A percentile compares a stretch with the other conserved stretches of the same genome.
These are phyloP conservation scores for Pectinophora gossypiella DNA, from an alignment of 1,140 invertebrate genomes.

Conservation along the genomic window DNA sequence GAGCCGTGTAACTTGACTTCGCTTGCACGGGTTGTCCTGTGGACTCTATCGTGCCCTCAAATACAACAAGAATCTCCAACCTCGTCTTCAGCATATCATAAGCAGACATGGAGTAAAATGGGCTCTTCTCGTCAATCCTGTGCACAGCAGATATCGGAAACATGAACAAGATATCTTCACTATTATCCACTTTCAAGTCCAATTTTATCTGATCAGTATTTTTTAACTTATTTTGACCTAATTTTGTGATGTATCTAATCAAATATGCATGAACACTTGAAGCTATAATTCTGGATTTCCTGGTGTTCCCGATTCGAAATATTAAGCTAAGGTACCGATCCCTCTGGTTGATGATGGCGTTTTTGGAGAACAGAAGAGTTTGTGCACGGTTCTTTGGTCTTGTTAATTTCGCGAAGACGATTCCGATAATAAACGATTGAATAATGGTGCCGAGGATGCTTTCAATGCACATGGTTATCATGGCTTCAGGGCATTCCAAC, in stretches of 20 bases:
- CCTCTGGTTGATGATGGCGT: slow-evolving; percentile 89
- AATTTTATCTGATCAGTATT: slow-evolving; percentile 82
- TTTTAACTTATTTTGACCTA: slow-evolving; percentile 80
- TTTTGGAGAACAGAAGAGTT: slow-evolving; percentile 91
- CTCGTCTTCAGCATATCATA: slow-evolving; percentile 83
- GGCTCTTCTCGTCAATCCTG: slow-evolving; percentile 81
- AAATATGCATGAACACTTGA: slow-evolving; percentile 87
- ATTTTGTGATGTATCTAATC: slow-evolving; percentile 84
- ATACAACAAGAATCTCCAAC: slow-evolving; percentile 84
- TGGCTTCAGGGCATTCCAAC: slow-evolving; percentile 93
- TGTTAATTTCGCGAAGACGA: slow-evolving; percentile 94
- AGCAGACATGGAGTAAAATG: slow-evolving; percentile 86
- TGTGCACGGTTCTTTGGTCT: slow-evolving; percentile 94
- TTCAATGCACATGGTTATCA: slow-evolving; percentile 96
- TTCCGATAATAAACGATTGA: slow-evolving; percentile 79
- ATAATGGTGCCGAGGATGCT: slow-evolving; percentile 94
- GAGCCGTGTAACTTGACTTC: slow-evolving; percentile 79
- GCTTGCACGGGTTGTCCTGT: slow-evolving; percentile 78
- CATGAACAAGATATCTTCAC: slow-evolving; percentile 86
- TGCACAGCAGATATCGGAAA: slow-evolving; percentile 88
- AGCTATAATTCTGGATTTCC: slow-evolving; percentile 93
- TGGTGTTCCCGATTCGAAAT: slow-evolving; percentile 94
- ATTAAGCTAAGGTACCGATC: slow-evolving; percentile 89
- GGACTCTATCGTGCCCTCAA: slow-evolving; percentile 82
- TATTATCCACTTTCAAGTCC: slow-evolving; percentile 82